Base-by-base conservation (phyloP, 1,140 invertebrate species). In the Agraylea sexmaculata region DNA sequence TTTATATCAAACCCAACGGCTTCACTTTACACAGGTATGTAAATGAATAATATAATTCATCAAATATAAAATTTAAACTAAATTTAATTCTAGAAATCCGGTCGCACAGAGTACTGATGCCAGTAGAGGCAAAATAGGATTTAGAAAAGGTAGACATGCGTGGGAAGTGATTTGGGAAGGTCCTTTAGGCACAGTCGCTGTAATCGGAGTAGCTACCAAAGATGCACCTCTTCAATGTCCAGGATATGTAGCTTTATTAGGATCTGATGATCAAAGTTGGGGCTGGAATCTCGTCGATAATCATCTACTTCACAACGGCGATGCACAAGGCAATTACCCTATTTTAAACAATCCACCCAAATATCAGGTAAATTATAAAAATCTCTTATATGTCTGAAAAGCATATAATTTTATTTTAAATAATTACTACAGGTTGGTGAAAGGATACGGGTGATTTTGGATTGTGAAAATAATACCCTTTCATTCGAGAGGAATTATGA, bases 141-240 rank as follows among this genome's bases (percentile, higher is more conserved):
- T 97, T 57, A 70, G 78, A 46, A 77, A 81, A 56, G 95, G 94
- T 4, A 74, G 93, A 47, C 94, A 99, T 70, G 87, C 90, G 3
- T 98, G 93, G 92, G 92, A 98, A 69, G 84, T 99, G 1, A 91
- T 94, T 58, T 99, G 94, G 94, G 91, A 97, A 74, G 94, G 94
- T 15, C 94, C 94, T 1, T 64, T 99, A 22, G 94, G 91, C 1
- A 95, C 90, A 11, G 90, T 94, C 6, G 90, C 91, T 25, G 88
- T 95, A 16, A 81, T 96, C 52, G 91, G 94, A 21, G 83, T 99
- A 50, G 88, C 92, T 18, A 96, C 93, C 2, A 92, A 89, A 69
- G 87, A 94, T 58, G 87, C 92, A 13, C 75, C 86, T 18, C 63
- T 96, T 32, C 77, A 85, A 54, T 90, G 86, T 62, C 87, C 87